Evolutionary conservation across 2,797 vertebrate species (phyloP).

Genomic region (Halcyon badia): DNA sequence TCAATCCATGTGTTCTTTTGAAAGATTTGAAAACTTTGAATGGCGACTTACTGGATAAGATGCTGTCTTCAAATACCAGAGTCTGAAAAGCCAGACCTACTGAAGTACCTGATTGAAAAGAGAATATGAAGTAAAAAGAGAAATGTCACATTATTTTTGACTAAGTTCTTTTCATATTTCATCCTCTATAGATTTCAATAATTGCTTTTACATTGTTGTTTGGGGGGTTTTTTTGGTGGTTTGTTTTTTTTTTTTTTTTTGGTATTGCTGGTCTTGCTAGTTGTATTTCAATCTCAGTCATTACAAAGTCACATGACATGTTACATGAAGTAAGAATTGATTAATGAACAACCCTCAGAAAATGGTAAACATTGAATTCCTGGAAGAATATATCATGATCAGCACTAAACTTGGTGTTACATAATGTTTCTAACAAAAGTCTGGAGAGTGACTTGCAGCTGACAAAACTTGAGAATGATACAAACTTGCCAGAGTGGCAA

Average conservation of each 20-base stretch:
- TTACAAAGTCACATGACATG: not conserved
- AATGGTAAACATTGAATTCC: not conserved
- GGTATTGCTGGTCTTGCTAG: not conserved
- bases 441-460: not conserved
- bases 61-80: not conserved
- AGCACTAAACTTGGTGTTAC: not conserved
- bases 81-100: not conserved
- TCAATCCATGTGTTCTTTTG: not conserved
- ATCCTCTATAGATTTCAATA: not conserved
- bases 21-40: not conserved
- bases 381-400: not conserved
- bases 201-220: too few relatives aligned
- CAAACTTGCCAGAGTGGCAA: not conserved
- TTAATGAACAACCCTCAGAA: not conserved
- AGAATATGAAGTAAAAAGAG: not conserved
- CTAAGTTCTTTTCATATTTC: not conserved
- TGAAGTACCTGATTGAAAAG: not conserved
- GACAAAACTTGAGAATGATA: not conserved
- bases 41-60: not conserved
- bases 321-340: not conserved
- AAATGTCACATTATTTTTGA: not conserved
- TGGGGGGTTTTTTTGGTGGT: too few relatives aligned
- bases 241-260: not conserved
- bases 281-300: not conserved
- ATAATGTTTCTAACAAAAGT: not conserved